phyloP scores from a whole-genome alignment of 2,797 vertebrate species.

The Pseudochirops cupreus region DNA sequence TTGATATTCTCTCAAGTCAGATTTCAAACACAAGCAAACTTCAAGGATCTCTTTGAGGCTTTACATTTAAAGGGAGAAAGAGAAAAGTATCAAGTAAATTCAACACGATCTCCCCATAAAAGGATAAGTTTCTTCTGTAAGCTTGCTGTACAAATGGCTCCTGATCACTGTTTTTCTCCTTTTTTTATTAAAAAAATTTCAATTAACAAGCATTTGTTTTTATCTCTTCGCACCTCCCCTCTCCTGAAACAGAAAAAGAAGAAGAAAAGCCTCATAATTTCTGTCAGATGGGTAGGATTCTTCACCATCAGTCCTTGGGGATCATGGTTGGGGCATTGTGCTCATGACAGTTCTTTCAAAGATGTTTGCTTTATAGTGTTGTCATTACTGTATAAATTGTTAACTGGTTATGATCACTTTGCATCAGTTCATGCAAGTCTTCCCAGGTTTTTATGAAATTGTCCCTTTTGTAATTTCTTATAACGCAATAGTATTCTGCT shows the following conservation, averaged over 20 bases:
- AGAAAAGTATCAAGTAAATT: neutral
- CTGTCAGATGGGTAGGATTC: neutral
- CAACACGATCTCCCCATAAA: neutral
- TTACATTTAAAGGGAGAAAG: neutral
- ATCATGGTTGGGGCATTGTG: neutral
- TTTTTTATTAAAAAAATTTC: neutral
- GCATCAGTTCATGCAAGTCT: neutral
- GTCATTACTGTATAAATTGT: neutral
- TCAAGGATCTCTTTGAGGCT: conserved; percentile 55
- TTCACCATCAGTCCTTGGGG: neutral
- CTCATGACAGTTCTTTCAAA: neutral
- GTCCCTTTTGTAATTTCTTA: neutral
- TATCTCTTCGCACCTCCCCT: neutral
- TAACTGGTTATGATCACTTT: neutral
- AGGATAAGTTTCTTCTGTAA: neutral
- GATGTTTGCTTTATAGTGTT: neutral
- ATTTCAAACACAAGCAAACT: conserved; percentile 71
- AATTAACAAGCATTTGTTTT: neutral
- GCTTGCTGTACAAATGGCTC: neutral
- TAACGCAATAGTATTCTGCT: neutral
- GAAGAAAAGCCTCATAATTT: neutral
- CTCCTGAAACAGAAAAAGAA: neutral
- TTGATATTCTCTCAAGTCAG: conserved; percentile 59
- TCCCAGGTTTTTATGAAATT: neutral
- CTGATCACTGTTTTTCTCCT: neutral